Evolutionary conservation across 2,888 invertebrate species (phyloP).

Genomic region (Pheosia gnoma): DNA sequence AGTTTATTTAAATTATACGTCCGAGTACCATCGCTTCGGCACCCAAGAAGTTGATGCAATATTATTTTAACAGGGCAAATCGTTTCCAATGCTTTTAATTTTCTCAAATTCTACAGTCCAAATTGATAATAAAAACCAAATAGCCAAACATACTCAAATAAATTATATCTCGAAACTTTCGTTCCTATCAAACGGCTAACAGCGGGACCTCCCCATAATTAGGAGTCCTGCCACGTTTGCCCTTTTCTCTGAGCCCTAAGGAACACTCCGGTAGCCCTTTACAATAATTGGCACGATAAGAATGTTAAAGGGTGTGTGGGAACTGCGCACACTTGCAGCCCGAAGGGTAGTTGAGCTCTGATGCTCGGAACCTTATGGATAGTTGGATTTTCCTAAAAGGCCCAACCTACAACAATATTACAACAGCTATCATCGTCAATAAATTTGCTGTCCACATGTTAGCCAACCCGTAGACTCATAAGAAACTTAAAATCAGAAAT

Average conservation of each 20-base stretch:
- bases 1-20: no score
- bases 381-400: no score
- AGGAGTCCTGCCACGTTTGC: conserved; percentile 79
- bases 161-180: conserved; percentile 1
- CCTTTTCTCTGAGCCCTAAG: conserved; percentile 66
- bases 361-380: neutral
- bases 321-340: conserved; percentile 70
- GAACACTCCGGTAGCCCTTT: conserved; percentile 67
- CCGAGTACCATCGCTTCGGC: no score
- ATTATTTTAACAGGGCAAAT: no score
- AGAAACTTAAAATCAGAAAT: no score
- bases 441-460: no score
- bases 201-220: conserved; percentile 76
- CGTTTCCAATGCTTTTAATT: no score
- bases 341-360: conserved; percentile 7
- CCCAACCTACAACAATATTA: no score
- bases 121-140: neutral
- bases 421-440: no score
- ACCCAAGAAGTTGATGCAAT: no score
- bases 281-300: conserved; percentile 80
- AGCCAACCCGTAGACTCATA: no score
- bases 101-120: no score
- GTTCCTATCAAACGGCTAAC: conserved; percentile 55
- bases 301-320: conserved; percentile 76
- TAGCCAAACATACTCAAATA: neutral